Percentiles rank a stretch among this genome's conserved stretches.
These are phyloP conservation scores for Pagetopsis macropterus DNA, from an alignment of 2,797 vertebrate genomes.

Conservation along the genomic window DNA sequence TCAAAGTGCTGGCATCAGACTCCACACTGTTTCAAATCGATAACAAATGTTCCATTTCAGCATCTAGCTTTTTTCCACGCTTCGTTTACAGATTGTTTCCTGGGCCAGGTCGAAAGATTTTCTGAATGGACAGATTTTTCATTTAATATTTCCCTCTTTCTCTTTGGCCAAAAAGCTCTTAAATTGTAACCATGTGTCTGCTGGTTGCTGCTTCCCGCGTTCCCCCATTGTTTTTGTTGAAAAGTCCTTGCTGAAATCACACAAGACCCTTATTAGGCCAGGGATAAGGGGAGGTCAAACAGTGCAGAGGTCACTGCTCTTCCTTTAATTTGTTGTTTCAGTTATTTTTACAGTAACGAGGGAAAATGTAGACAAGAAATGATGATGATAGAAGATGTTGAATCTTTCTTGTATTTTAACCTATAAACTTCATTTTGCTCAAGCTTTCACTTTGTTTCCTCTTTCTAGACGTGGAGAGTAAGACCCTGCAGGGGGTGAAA, in stretches of 20 bases:
- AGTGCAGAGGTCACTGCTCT: constrained; percentile 18
- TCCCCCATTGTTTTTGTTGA: constrained; percentile 60
- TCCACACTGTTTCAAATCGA: constrained; percentile 65
- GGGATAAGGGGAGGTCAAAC: constrained; percentile 60
- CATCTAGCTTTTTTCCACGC: constrained; percentile 46
- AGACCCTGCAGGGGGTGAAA: constrained; percentile 90
- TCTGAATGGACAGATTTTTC: constrained; percentile 66
- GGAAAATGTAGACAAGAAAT: not conserved
- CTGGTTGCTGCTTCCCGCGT: constrained; percentile 43
- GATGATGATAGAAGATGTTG: not conserved
- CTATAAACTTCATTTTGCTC: constrained; percentile 7
- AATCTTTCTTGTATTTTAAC: not conserved
- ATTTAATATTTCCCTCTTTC: constrained; percentile 62
- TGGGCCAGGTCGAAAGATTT: constrained; percentile 42
- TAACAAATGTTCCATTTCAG: constrained; percentile 75
- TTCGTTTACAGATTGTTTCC: constrained; percentile 52
- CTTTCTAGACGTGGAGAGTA: constrained; percentile 91
- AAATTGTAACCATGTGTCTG: constrained; percentile 79
- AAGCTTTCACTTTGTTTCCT: not conserved
- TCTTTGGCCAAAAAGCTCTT: constrained; percentile 49
- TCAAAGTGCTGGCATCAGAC: constrained; percentile 68
- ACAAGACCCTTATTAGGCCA: constrained; percentile 51
- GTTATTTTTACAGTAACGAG: not conserved
- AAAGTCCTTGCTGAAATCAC: constrained; percentile 63
- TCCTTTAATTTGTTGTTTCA: no score